These are phyloP conservation scores for Halocynthia aurantium DNA, from an alignment of 23 tunicate genomes.

Conservation along the genomic window DNA sequence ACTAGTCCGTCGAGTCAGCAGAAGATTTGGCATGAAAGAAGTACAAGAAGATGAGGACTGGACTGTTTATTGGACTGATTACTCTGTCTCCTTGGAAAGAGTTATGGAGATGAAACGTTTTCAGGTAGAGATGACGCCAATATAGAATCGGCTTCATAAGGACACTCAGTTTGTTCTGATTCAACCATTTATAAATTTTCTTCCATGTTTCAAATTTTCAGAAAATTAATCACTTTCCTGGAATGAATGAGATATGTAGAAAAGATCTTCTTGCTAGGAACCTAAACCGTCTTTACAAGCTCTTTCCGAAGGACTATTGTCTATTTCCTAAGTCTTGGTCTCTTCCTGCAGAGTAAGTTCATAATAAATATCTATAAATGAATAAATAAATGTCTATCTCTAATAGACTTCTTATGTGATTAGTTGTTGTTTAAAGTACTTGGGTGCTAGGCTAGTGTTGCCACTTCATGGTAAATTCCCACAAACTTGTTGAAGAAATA, in stretches of 20 bases:
- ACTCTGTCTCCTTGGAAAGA: slow-evolving; percentile 83
- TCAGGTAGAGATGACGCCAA: slow-evolving; percentile 33
- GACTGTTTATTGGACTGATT: slow-evolving; percentile 98
- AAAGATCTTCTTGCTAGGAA: slow-evolving; percentile 96
- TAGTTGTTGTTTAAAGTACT: too few relatives aligned
- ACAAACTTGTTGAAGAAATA: too few relatives aligned
- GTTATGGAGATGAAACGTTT: slow-evolving; percentile 96
- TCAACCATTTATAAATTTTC: too few relatives aligned
- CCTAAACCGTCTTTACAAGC: slow-evolving; percentile 75
- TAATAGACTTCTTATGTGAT: too few relatives aligned
- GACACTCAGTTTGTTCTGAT: too few relatives aligned
- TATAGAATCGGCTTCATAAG: not conserved
- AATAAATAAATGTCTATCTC: too few relatives aligned
- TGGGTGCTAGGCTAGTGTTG: too few relatives aligned
- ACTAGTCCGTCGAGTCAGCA: slow-evolving; percentile 72
- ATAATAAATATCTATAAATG: too few relatives aligned
- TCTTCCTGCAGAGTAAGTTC: slow-evolving; percentile 92
- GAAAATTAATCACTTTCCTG: slow-evolving; percentile 99
- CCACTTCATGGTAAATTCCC: too few relatives aligned
- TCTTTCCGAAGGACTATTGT: slow-evolving; percentile 88
- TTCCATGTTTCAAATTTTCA: slow-evolving; percentile 7
- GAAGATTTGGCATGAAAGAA: slow-evolving; percentile 84
- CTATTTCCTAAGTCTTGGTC: slow-evolving; percentile 97
- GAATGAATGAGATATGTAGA: slow-evolving; percentile 97
- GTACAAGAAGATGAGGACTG: slow-evolving; percentile 81